Evolutionary conservation across 1,140 invertebrate genomes (phyloP), one percentile per base, ranked within the genome.

Genomic region (Cydia amplana): DNA sequence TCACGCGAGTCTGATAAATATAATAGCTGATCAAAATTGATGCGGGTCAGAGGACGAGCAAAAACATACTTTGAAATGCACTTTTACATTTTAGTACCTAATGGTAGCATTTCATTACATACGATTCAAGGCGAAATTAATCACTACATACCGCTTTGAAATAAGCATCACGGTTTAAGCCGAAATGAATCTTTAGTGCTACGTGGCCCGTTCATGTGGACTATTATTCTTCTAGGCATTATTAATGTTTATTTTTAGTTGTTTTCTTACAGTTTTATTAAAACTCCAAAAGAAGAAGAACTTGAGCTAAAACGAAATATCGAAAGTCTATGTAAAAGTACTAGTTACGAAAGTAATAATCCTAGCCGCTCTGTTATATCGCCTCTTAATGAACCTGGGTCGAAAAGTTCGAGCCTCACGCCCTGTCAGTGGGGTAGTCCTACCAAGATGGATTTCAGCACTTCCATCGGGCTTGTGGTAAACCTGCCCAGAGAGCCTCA

Each of bases 1-100:
- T 40, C 65, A 70, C 18, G 23, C 46, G 32, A 9, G 4, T 25
- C 25, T 20, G 72, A 73, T 73, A 73, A 49, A n/a, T 51, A 20
- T 73, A 73, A 73, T 73, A 16, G 28, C 36, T 36, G 14, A 36
- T 70, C n/a, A 70, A 70, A 40, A 70, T 70, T 70, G 65, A 70
- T 70, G 65, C 65, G 65, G 65, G 65, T 70, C 65, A 70, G 32
- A 70, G 65, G 65, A 36, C 65, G 65, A 36, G 20, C 67, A 25
- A 20, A 23, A 72, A 32, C 43, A 49, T 73, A 20, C 72, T 10
- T 51, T 16, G 25, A 36, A 67, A n/a, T 67, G 16, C 55, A 60
- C 0, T 60, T 23, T 12, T 60, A 23, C 55, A 23, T 60, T 16
- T 23, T 60, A 60, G 20, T 23, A 23, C 55, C 7, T 60, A 60